Evolutionary conservation across 2,888 invertebrate species (phyloP).

Genomic region (Acronicta alni): DNA sequence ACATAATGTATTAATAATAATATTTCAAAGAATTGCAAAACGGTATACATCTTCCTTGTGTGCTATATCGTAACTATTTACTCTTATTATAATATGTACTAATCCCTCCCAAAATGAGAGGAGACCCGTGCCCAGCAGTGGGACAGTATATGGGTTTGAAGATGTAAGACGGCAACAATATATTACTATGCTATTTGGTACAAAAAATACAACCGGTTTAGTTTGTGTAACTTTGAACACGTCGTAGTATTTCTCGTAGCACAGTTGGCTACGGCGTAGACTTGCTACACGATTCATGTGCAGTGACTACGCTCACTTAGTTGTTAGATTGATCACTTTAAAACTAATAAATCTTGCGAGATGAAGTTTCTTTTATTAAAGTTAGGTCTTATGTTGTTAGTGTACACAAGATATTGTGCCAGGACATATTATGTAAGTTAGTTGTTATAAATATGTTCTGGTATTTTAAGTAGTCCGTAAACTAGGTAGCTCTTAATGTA

Average conservation of each 20-base stretch:
- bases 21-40: not conserved
- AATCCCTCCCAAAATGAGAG: no score
- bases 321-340: constrained; percentile 45
- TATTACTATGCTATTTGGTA: not conserved
- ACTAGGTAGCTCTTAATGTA: no score
- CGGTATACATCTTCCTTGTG: no score
- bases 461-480: no score
- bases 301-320: constrained; percentile 33
- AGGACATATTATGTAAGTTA: no score
- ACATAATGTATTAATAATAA: not conserved
- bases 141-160: no score
- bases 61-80: no score
- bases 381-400: not conserved
- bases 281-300: constrained; percentile 39
- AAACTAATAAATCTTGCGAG: constrained; percentile 37
- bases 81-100: no score
- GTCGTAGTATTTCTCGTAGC: constrained; percentile 41
- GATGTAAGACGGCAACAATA: no score
- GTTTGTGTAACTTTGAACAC: constrained; percentile 38
- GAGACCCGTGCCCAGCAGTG: no score
- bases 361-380: constrained; percentile 19
- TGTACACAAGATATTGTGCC: not conserved
- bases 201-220: constrained; percentile 35
- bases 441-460: no score
- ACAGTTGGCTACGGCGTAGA: constrained; percentile 41